Base-by-base conservation (phyloP, 2,888 invertebrate species). In the Xanthorhoe designata region DNA sequence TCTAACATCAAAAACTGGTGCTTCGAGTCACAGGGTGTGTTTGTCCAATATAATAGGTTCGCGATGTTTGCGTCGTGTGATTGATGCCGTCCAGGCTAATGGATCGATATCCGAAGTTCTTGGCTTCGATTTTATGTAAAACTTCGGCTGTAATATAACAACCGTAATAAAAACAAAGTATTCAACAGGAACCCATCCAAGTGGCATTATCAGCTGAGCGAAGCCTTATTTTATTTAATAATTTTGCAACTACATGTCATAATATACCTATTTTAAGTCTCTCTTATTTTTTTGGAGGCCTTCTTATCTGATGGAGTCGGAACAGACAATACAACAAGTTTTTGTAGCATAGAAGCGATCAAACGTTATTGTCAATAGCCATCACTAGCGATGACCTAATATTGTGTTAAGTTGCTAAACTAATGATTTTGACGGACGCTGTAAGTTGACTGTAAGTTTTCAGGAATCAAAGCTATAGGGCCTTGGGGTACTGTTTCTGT, bases 31-130 rank as follows among this genome's bases (percentile, higher is more conserved):
- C 38, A 17, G 62, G 56, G 69, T 59, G 71, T 76, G 83, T 83
- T 90, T 90, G 87, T 83, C 84, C 86, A 83, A 88, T 87, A 87
- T 89, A 88, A 89, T 88, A 83, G 89, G 78, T 74, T 59, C 58
- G 79, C 79, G 79, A 83, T 89, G 89, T 90, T 90, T 90, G 90
- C 82, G 45, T 73, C 74, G 66, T 74, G 85, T 90, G 90, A 90
- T 90, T 89, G 90, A 89, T 90, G 88, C 81, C 78, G 80, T 77
- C 81, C 73, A 77, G 71, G 75, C 76, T 85, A 88, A 87, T 84
- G 84, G 88, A 88, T 90, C 90, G 86, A 88, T 90, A 85, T 80
- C 79, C 82, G 69, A 70, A 67, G 64, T 61, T 60, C 61, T 68
- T 58, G 17, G 54, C 10, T 54, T 49, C 13, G 45, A 15, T 9